These are phyloP conservation scores for Ceratotherium simum DNA, from an alignment of 2,113 vertebrate species.

Conservation along the genomic window DNA sequence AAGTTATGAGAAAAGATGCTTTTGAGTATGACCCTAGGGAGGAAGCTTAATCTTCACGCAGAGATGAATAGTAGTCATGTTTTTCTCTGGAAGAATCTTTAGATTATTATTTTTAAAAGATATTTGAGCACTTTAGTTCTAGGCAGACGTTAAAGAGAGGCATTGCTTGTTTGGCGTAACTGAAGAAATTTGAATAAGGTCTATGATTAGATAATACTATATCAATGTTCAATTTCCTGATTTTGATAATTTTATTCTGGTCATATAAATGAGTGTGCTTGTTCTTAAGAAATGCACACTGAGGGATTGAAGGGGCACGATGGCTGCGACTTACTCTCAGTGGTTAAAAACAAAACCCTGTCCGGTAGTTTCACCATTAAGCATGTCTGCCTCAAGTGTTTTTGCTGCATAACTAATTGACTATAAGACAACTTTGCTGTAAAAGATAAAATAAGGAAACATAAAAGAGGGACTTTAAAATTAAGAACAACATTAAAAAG, in stretches of 20 bases:
- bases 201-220: not conserved
- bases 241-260: not conserved
- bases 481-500: no score
- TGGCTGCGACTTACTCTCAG: not conserved
- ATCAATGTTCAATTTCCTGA: not conserved
- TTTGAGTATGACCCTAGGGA: conserved; percentile 22
- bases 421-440: no score
- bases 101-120: conserved; percentile 16
- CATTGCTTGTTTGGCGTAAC: not conserved
- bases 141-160: not conserved
- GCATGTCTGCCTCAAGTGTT: no score
- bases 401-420: no score
- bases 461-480: no score
- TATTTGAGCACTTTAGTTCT: not conserved
- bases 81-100: conserved; percentile 24
- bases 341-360: not conserved
- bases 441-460: no score
- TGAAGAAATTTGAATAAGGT: not conserved
- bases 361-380: no score
- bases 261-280: not conserved
- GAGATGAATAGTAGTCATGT: not conserved
- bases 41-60: not conserved
- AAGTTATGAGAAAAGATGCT: conserved; percentile 43
- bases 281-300: not conserved
- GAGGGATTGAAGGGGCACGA: not conserved